Base-by-base conservation (phyloP, 2,797 vertebrate species). In the Darevskia nairensis region DNA sequence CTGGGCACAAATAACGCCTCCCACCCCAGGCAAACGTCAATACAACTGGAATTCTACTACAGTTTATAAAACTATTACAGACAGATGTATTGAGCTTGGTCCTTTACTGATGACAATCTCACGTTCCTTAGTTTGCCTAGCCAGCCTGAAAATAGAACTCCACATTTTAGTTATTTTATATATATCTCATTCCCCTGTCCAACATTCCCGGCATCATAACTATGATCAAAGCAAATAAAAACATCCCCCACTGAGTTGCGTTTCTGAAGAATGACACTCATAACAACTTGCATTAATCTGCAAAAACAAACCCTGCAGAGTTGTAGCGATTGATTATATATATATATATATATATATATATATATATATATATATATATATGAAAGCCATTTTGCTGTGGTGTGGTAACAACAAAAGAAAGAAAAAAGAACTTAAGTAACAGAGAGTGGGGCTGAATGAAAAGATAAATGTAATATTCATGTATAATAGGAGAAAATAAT, bases 361-460 rank as follows among this genome's bases (percentile, higher is more conserved):
- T 1, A 35, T 35, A 35, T 35, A 35, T 1, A 35, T 35, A 35
- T 35, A 35, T 1, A 35, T 96, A 95, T 93, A 95, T 96, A 94
- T 96, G 94, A 96, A 97, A 96, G 91, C 94, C 89, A 95, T 96
- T 55, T 96, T 96, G 90, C 93, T 96, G 94, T 93, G 92, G 93
- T 94, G 94, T 94, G 92, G 91, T 95, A 96, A 95, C 94, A 89
- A 91, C 85, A 96, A 95, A 90, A 95, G 94, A 94, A 21, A 50
- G 72, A 15, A 4, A 91, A 91, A 89, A 89, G 93, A 88, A 80
- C 93, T 89, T 92, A 91, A 94, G 59, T 91, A 95, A 92, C 72
- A 89, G 84, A 92, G 89, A 95, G 93, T 35, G 77, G 79, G 94
- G 87, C 78, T 32, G 89, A 94, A 94, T 93, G 93, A 91, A 95